A percentile compares a stretch with the other conserved stretches of the same genome.
phyloP scores from a whole-genome alignment of 2,113 vertebrate genomes.

The Chaenocephalus aceratus region DNA sequence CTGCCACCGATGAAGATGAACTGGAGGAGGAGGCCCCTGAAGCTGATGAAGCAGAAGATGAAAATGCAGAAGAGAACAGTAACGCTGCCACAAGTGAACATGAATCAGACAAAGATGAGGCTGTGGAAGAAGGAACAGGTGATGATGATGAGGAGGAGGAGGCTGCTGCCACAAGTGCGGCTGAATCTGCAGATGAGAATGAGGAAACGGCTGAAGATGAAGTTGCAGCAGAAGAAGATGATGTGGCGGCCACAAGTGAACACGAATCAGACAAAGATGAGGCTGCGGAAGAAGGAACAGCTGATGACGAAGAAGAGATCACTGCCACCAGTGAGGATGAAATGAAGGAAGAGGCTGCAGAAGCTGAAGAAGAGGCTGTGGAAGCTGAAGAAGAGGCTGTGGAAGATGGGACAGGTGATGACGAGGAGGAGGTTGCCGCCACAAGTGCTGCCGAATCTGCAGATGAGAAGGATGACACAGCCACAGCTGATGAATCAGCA shows the following conservation, averaged over 20 bases:
- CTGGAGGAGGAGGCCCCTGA: neutral
- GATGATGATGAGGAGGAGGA: constrained; percentile 9
- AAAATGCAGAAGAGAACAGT: neutral
- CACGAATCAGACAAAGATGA: constrained; percentile 4
- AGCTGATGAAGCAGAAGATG: constrained; percentile 22
- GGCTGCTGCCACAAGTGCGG: too few relatives aligned
- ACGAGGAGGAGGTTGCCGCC: constrained; percentile 12
- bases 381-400: too few relatives aligned
- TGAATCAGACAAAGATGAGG: constrained; percentile 2
- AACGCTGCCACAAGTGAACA: neutral
- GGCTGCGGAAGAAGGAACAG: constrained; percentile 2
- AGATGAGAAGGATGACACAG: neutral
- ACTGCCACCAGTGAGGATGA: constrained; percentile 7
- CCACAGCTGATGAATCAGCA: neutral
- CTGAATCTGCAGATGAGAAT: too few relatives aligned
- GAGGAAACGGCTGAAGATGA: neutral
- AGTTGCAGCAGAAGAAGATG: neutral
- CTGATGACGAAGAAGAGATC: constrained; percentile 16
- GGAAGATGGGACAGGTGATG: neutral
- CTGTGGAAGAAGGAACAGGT: neutral
- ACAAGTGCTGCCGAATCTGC: constrained; percentile 13
- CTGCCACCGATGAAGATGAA: constrained; percentile 15
- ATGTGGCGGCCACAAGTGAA: neutral
- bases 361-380: too few relatives aligned
- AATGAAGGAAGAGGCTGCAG: neutral